Evolutionary conservation across 2,888 invertebrate genomes (phyloP).

Genomic region (Epirrhoe tristata): DNA sequence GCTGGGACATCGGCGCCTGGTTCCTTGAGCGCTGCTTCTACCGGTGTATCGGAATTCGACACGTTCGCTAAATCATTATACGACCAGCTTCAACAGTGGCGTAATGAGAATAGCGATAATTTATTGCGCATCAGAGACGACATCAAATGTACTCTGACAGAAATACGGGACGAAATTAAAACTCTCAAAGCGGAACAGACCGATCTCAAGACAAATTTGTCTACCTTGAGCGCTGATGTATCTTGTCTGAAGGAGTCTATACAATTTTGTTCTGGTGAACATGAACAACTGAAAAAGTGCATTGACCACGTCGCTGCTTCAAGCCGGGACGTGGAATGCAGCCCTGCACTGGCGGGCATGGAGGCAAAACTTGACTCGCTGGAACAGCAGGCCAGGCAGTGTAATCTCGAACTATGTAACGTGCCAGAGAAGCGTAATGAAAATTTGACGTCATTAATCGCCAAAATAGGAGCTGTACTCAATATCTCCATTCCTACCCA

Average conservation of each 20-base stretch:
- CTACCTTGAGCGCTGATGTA: neutral
- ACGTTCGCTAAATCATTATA: too few relatives aligned
- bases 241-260: neutral
- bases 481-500: neutral
- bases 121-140: neutral
- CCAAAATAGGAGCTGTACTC: neutral
- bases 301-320: neutral
- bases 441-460: neutral
- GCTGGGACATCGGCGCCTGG: too few relatives aligned
- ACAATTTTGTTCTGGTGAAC: neutral
- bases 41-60: too few relatives aligned
- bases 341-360: neutral
- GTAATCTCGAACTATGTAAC: conserved; percentile 6
- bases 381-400: conserved; percentile 7
- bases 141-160: neutral
- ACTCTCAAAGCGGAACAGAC: neutral
- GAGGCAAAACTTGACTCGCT: neutral
- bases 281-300: neutral
- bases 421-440: conserved; percentile 3
- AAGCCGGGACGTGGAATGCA: neutral
- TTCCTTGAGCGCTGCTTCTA: too few relatives aligned
- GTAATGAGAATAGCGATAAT: too few relatives aligned
- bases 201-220: neutral
- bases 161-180: neutral
- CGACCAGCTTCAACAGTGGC: too few relatives aligned